These are phyloP conservation scores for Copidosoma aretas DNA, from an alignment of 2,888 invertebrate genomes.

Conservation along the genomic window DNA sequence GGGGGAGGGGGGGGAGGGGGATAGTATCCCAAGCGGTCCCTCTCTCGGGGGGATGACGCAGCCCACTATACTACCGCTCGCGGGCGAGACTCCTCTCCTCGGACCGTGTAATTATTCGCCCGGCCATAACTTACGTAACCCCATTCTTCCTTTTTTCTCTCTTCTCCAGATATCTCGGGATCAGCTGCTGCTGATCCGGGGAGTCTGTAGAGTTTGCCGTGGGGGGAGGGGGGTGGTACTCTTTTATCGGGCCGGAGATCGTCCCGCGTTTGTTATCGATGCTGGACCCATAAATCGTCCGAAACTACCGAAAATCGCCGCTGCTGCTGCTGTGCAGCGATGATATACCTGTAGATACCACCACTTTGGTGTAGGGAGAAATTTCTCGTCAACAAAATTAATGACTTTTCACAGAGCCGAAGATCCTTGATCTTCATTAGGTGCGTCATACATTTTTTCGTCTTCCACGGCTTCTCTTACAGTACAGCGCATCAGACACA, in stretches of 20 bases:
- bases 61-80: conserved; percentile 50
- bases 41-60: neutral
- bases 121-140: conserved; percentile 58
- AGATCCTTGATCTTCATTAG: conserved; percentile 17
- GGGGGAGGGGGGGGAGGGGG: conserved; percentile 14
- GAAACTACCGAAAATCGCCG: conserved; percentile 41
- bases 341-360: no score
- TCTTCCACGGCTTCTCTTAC: no score
- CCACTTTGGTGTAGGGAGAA: no score
- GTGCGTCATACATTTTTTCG: neutral
- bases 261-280: conserved; percentile 5
- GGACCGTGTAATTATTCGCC: conserved; percentile 61
- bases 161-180: no score
- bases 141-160: conserved; percentile 10
- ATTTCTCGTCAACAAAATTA: no score
- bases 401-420: no score
- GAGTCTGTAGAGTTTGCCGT: no score
- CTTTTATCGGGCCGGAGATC: no score
- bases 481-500: no score
- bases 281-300: conserved; percentile 38
- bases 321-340: conserved; percentile 35
- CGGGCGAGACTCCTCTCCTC: conserved; percentile 48
- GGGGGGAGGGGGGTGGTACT: no score
- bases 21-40: neutral
- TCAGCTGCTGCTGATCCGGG: no score